Base-by-base conservation (phyloP, 2,113 vertebrate species). In the Empidonax traillii region DNA sequence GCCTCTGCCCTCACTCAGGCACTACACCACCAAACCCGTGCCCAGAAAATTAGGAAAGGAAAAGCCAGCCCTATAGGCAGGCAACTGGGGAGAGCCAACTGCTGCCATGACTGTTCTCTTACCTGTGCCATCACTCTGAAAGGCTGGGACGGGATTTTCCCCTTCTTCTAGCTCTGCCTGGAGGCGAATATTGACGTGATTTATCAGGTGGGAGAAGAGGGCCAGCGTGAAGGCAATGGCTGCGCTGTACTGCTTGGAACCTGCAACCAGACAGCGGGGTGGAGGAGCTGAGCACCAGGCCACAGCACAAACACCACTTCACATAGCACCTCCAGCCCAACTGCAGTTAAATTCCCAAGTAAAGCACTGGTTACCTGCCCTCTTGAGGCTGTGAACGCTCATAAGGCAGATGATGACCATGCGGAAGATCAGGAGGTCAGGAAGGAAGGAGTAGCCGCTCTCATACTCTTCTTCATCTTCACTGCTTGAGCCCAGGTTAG, bases 331-430 rank as follows among this genome's bases (percentile, higher is more conserved):
- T 58, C 37, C 62, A 68, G 47, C 25, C 47, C 15, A 24, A 61
- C 10, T 15, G 63, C 33, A 5, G 25, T 31, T 0, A 8, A 0
- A 8, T 3, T 33, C 16, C 46, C 22, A 35, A 24, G 8, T 5
- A 31, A 5, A 30, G 31, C 35, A 10, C 31, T 28, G 25, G 7
- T 95, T 93, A 99, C 99, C 99, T 98, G 99, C 99, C 89, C 99
- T 98, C 97, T 99, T 99, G 80, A 99, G 98, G 97, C 99, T 99
- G 98, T 99, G 99, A 37, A 99, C 99, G 7, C 99, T 98, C 99
- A 99, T 99, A n/a, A 99, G 98, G 97, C 99, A 99, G 82, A 99
- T 99, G 90, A 99, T 97, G 52, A 99, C 98, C 99, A 99, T 99
- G 76, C 99, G 99, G 85, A 99, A 99, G 97, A 99, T 97, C 10